Evolutionary conservation across 1,140 invertebrate species (phyloP), one percentile per base, ranked within the genome.

Genomic region (Araneus ventricosus): DNA sequence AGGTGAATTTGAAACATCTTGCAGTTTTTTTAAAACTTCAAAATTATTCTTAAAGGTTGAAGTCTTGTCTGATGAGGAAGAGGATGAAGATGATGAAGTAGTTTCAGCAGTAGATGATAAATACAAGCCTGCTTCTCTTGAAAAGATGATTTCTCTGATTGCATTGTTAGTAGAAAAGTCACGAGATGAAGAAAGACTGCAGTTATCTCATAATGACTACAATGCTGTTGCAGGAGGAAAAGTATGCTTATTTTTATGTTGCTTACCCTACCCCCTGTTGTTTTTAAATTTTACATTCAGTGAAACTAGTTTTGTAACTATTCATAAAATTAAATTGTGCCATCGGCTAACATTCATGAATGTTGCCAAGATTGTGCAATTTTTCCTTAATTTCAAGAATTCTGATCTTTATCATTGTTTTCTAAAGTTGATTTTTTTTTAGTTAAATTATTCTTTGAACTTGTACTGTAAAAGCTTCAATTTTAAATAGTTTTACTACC

Each of bases 141-240:
- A 99, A 95, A 99, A 99, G 96, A 99, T 99, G 98, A 98, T 99
- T 82, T 97, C 98, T 10, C 95, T 99, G 7, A 97, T 99, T 45
- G 98, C 98, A 6, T 97, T 97, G 2, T 96, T 99, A 45, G 98
- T 99, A 37, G 98, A 99, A 95, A 97, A 98, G 90, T 98, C 98
- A 41, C 96, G 98, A 27, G 96, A 97, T 10, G 97, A 97, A 95
- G 97, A 97, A 93, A 96, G 97, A 92, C 95, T 99, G 8, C 96
- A 97, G n/a, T 95, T 99, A 7, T 97, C 97, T 4, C 96, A 97
- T 4, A 97, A 97, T 91, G 98, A 99, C 95, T 97, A 98, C 41
- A 97, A 97, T 94, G 97, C 98, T 5, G 96, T 99, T 39, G 97
- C 98, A 57, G 97, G 98, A 84, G 98, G 97, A 75, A 99, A 98